Evolutionary conservation across 2,113 vertebrate genomes (phyloP), one percentile per base, ranked within the genome.

Genomic region (Collichthys lucidus): DNA sequence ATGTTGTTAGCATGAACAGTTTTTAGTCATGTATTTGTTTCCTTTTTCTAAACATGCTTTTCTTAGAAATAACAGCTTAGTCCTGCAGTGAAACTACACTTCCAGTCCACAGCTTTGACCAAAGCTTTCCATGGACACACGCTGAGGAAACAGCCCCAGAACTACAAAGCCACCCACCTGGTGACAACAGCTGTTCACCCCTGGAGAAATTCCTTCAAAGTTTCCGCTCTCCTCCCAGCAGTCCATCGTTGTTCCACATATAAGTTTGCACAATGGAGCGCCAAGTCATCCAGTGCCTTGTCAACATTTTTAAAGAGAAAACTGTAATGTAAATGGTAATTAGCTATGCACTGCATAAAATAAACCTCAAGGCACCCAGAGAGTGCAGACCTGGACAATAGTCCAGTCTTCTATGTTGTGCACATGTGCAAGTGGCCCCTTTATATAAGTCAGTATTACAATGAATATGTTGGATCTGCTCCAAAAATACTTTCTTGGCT

Each of bases 131-230:
- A 19, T 3, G 9, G 61, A 77, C 69, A 50, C 85, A 61, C 22
- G 69, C 69, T 68, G 69, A 60, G 53, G 61, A 47, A 59, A 44
- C 73, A 55, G 26, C 44, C 10, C 6, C 55, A 50, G 19, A 73
- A 44, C 72, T 63, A 44, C 22, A 79, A 46, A 55, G 76, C 78
- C 50, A 20, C 49, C 79, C 62, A 26, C 70, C 63, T 68, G 76
- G 35, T 69, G 68, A 82, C 47, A 69, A 53, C 89, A 92, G 86
- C 89, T 89, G 87, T 73, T 83, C 79, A 78, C 47, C 50, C 35
- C 26, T 31, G 55, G 69, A 80, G 69, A 80, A 55, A 56, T 81
- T 74, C 46, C 71, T 80, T 55, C 11, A 14, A n/a, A 53, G 59
- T 60, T 66, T 82, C 49, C 67, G 22, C 65, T 69, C 80, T 80